Evolutionary conservation across 1,140 invertebrate species (phyloP).

Genomic region (Charaxes varanes): DNA sequence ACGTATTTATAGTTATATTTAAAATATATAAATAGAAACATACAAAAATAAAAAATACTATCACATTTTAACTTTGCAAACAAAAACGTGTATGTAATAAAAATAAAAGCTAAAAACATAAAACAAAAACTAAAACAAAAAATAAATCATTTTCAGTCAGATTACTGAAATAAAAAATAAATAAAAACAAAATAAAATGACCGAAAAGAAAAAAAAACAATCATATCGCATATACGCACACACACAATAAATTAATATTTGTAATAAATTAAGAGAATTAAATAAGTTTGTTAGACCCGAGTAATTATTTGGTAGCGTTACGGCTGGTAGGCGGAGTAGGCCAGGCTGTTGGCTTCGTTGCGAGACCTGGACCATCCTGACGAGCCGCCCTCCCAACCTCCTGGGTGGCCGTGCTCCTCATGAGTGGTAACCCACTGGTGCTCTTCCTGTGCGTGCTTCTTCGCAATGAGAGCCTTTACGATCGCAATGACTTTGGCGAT

Average conservation of each 20-base stretch:
- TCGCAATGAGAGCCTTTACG: conserved; percentile 75
- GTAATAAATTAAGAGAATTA: conserved; percentile 11
- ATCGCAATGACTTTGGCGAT: conserved; percentile 53
- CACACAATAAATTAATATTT: conserved; percentile 23
- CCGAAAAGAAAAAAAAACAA: conserved; percentile 16
- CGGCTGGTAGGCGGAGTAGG: conserved; percentile 77
- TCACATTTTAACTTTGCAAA: no score
- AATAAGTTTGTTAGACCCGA: no score
- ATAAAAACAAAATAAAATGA: conserved; percentile 19
- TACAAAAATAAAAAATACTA: conserved; percentile 14
- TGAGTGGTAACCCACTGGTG: conserved; percentile 79
- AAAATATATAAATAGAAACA: conserved; percentile 11
- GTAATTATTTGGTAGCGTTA: conserved; percentile 29
- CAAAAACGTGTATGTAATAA: no score
- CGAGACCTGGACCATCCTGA: conserved; percentile 76
- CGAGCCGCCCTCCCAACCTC: conserved; percentile 75
- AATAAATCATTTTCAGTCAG: conserved; percentile 49
- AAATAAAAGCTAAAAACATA: conserved; percentile 7
- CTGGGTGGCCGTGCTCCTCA: conserved; percentile 66
- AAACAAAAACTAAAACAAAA: conserved; percentile 18
- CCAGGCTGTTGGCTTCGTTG: conserved; percentile 75
- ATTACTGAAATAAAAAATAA: conserved; percentile 25
- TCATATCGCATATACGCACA: conserved; percentile 31
- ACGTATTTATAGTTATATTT: conserved; percentile 8
- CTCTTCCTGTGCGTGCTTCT: conserved; percentile 78